phyloP scores from a whole-genome alignment of 2,113 vertebrate genomes.

The Leptodactylus fuscus region DNA sequence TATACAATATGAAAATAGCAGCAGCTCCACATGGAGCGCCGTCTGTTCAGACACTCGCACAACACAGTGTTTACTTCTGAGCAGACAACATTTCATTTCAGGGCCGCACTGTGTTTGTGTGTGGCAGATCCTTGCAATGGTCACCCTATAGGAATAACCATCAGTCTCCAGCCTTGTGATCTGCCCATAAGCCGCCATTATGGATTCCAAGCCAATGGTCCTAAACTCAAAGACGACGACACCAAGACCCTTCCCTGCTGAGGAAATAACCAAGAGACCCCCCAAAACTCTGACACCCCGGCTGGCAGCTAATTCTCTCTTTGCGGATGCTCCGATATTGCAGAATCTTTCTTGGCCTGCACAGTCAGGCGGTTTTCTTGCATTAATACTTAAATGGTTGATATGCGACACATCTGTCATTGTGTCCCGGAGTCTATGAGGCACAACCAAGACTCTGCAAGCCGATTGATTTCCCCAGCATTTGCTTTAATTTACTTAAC shows the following conservation, averaged over 20 bases:
- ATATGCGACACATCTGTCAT: constrained; percentile 90
- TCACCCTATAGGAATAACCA: constrained; percentile 5
- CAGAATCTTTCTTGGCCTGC: constrained; percentile 77
- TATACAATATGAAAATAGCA: constrained; percentile 35
- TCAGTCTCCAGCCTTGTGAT: background rate
- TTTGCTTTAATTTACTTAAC: constrained; percentile 90
- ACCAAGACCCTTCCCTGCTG: constrained; percentile 42
- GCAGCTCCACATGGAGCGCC: constrained; percentile 24
- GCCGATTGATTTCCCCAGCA: constrained; percentile 88
- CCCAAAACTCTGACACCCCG: too few species aligned
- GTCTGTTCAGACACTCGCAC: constrained; percentile 27
- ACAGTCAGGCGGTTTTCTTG: constrained; percentile 77
- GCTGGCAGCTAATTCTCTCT: constrained; percentile 75
- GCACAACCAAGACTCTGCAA: constrained; percentile 85
- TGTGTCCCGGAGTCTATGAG: constrained; percentile 87
- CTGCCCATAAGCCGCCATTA: background rate
- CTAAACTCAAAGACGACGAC: background rate
- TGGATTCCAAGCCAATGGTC: background rate
- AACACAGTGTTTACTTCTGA: background rate
- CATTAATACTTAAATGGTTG: constrained; percentile 87
- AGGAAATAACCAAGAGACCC: constrained; percentile 51
- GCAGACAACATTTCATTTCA: constrained; percentile 11
- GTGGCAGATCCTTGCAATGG: background rate
- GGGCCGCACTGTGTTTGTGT: background rate
- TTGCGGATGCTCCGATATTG: constrained; percentile 65